Base-by-base conservation (phyloP, 2,888 invertebrate species). In the Acanthopleura granulata region DNA sequence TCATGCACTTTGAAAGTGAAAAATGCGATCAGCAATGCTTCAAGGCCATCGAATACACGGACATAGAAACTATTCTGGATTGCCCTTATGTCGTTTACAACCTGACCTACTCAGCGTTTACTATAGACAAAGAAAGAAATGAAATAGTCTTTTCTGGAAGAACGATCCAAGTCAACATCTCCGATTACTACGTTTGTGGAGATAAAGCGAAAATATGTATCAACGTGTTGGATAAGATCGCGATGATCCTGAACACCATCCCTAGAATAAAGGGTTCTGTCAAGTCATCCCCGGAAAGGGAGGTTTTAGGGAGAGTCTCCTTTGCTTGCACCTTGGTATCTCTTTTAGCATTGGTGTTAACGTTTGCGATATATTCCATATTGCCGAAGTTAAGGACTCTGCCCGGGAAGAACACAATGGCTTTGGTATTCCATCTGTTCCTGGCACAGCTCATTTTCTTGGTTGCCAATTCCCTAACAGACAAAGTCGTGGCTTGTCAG, bases 351-450 rank as follows among this genome's bases (percentile, higher is more conserved):
- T 25, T 66, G 29, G 1, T 27, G 1, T 25, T 66, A 16, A 66
- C 66, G 4, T 66, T 66, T 27, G 15, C 14, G 16, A 66, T 66
- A 22, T 66, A 27, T 27, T 27, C 16, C 25, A 27, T 66, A 22
- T 25, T 66, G 27, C 29, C 66, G 29, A 66, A 66, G 66, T 66
- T 66, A 27, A 66, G 66, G 25, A 66, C 66, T 6, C 29, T 66
- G 1, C 66, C 66, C 6, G 66, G 66, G 15, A 66, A 66, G 29
- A 66, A 66, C 29, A 66, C 66, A 27, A 66, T 66, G 66, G 18
- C 29, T 22, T 25, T 66, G 27, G 66, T 66, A 16, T 18, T 22
- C 66, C 29, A 66, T 66, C 25, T 66, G 22, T 66, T 66, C 25
- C 29, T 66, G 29, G 66, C 66, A 66, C 66, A 66, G 25, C 66